Evolutionary conservation across 2,888 invertebrate species (phyloP).

Genomic region (Xestoiulus laeticollis): DNA sequence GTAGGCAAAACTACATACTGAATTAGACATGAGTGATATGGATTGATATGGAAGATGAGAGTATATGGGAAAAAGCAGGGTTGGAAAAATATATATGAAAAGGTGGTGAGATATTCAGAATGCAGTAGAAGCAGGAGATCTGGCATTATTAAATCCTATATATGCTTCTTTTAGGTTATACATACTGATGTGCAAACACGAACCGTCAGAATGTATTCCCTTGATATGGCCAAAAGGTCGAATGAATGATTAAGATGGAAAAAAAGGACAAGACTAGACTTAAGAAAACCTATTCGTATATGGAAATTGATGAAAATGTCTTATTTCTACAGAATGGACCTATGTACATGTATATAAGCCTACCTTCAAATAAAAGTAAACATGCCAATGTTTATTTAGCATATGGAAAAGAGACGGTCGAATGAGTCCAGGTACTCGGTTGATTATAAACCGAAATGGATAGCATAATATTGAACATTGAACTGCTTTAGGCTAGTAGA

Average conservation of each 20-base stretch:
- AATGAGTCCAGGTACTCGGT: not conserved
- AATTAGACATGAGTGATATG: conserved; percentile 16
- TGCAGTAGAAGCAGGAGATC: not conserved
- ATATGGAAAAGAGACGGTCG: conserved; percentile 18
- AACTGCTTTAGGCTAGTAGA: not conserved
- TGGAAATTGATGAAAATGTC: conserved; percentile 16
- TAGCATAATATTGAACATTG: not conserved
- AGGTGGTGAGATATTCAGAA: not conserved
- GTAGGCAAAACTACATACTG: not conserved
- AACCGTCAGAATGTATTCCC: conserved; percentile 6
- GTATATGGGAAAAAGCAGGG: not conserved
- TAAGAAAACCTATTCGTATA: not conserved
- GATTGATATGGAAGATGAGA: conserved; percentile 2
- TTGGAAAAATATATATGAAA: not conserved
- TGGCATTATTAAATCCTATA: conserved; percentile 14
- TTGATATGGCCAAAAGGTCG: conserved; percentile 6
- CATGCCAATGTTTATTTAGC: conserved; percentile 12
- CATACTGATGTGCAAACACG: conserved; percentile 21
- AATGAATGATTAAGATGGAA: not conserved
- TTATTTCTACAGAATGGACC: conserved; percentile 17
- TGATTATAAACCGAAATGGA: not conserved
- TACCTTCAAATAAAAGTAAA: conserved; percentile 14
- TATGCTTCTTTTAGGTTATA: not conserved
- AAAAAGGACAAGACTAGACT: conserved; percentile 17
- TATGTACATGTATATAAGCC: not conserved